These are phyloP conservation scores for Clepsis dumicolana DNA, from an alignment of 2,888 invertebrate species.

Conservation along the genomic window DNA sequence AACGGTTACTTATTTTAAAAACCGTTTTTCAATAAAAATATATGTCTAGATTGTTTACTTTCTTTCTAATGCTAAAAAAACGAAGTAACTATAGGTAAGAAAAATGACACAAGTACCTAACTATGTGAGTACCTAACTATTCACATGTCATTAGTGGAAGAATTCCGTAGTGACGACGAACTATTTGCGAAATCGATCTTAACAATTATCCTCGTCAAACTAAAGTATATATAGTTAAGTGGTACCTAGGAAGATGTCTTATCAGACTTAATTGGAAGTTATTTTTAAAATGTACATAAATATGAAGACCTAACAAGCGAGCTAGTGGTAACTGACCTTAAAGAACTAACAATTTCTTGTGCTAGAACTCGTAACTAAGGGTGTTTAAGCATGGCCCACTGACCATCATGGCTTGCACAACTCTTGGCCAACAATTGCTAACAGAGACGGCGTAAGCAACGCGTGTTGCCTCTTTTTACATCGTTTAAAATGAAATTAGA, in stretches of 20 bases:
- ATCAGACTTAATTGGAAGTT: neutral
- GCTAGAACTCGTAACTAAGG: conserved; percentile 16
- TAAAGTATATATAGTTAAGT: conserved; percentile 9
- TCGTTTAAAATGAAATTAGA: conserved; percentile 46
- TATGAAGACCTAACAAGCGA: neutral
- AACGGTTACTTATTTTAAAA: too few species aligned
- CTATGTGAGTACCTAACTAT: neutral
- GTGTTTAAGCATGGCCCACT: conserved; percentile 64
- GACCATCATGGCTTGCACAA: conserved; percentile 70
- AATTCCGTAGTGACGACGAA: conserved; percentile 19
- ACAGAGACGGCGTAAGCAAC: conserved; percentile 49
- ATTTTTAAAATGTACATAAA: neutral
- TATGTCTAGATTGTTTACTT: too few species aligned
- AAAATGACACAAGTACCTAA: too few species aligned
- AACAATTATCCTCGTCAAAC: conserved; percentile 15
- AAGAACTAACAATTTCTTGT: neutral
- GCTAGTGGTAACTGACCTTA: neutral
- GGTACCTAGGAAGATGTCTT: conserved; percentile 11
- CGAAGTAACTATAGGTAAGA: too few species aligned
- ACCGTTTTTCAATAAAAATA: too few species aligned
- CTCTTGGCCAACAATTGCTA: conserved; percentile 58
- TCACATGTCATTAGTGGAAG: conserved; percentile 20
- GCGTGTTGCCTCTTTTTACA: conserved; percentile 59
- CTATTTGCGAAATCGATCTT: conserved; percentile 34
- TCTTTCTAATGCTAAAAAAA: too few species aligned